These are phyloP conservation scores for Entelurus aequoreus DNA, from an alignment of 2,113 vertebrate genomes.

Conservation along the genomic window DNA sequence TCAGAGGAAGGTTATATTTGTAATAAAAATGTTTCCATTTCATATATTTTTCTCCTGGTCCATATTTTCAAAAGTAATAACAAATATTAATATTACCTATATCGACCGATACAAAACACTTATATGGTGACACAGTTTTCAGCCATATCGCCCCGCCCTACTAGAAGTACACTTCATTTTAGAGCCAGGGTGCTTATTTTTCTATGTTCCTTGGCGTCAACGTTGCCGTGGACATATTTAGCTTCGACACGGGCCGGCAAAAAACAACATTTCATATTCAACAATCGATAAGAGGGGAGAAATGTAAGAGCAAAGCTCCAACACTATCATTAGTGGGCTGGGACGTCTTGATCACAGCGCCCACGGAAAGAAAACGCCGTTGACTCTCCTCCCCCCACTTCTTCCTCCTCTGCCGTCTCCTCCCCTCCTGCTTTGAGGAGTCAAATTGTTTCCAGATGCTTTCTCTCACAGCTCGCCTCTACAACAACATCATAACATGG, in stretches of 20 bases:
- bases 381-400: conserved; percentile 36
- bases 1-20: too few species aligned
- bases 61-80: too few species aligned
- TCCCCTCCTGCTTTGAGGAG: conserved; percentile 46
- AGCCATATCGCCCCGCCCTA: too few species aligned
- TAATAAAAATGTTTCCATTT: too few species aligned
- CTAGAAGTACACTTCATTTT: too few species aligned
- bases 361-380: conserved; percentile 42
- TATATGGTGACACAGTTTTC: too few species aligned
- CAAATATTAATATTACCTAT: too few species aligned
- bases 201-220: too few species aligned
- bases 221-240: too few species aligned
- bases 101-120: too few species aligned
- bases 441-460: conserved; percentile 74
- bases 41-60: too few species aligned
- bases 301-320: conserved; percentile 8
- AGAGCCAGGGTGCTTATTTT: too few species aligned
- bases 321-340: conserved; percentile 46
- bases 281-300: conserved; percentile 12
- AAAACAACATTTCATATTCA: conserved; percentile 16
- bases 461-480: conserved; percentile 48
- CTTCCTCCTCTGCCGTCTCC: conserved; percentile 34
- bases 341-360: conserved; percentile 40
- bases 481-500: conserved; percentile 49
- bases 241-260: neutral